A percentile compares a stretch with the other conserved stretches of the same genome.
Conservation (phyloP, 2,888 invertebrate species). For the Acheta domesticus region DNA sequence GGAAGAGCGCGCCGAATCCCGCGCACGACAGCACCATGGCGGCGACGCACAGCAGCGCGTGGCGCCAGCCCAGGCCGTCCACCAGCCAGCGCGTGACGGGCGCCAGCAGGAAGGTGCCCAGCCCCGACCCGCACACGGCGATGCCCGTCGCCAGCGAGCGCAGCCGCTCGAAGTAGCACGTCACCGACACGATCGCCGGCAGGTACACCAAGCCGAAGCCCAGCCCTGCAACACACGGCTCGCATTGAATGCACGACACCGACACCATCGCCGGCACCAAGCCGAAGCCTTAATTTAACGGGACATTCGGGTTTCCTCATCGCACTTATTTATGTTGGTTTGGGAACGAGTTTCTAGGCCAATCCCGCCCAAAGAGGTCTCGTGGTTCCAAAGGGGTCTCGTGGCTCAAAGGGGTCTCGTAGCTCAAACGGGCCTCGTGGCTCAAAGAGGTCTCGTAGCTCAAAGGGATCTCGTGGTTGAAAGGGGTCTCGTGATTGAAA, state of each 20-base stretch:
- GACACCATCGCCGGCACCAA: not conserved
- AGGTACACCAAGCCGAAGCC: slow-evolving; percentile 97
- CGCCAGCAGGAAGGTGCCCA: slow-evolving; percentile 91
- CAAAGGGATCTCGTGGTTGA: no score
- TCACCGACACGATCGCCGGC: slow-evolving; percentile 96
- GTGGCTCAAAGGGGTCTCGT: no score
- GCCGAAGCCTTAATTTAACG: not conserved
- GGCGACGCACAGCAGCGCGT: slow-evolving; percentile 80
- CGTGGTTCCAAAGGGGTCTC: no score
- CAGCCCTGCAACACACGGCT: slow-evolving; percentile 58
- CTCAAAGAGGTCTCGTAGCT: no score
- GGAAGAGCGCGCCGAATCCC: slow-evolving; percentile 85
- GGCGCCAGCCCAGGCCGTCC: slow-evolving; percentile 75
- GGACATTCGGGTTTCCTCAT: no score
- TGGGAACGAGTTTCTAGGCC: no score
- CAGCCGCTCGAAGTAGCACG: slow-evolving; percentile 83
- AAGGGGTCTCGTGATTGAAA: no score
- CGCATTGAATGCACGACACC: not conserved
- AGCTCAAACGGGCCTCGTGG: no score
- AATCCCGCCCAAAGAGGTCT: no score
- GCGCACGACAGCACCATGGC: slow-evolving; percentile 83
- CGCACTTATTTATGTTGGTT: no score
- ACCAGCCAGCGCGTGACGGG: slow-evolving; percentile 71
- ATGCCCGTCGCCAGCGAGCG: slow-evolving; percentile 93
- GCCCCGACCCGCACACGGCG: slow-evolving; percentile 93